Evolutionary conservation across 2,888 invertebrate species (phyloP).

Genomic region (Buathra laborator): DNA sequence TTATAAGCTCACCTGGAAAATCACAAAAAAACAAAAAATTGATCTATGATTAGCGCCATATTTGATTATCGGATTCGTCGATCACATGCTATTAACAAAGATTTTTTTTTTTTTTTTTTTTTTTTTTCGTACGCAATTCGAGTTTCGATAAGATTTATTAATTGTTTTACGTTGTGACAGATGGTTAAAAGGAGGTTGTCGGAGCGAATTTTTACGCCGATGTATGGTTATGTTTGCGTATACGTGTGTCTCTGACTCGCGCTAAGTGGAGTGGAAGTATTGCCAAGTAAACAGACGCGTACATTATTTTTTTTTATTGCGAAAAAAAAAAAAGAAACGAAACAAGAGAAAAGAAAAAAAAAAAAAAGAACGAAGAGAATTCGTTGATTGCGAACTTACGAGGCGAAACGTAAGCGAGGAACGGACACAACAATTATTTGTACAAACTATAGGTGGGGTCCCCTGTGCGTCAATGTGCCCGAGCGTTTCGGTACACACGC

Average conservation of each 20-base stretch:
- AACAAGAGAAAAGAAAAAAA: conserved; percentile 21
- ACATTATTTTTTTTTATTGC: conserved; percentile 39
- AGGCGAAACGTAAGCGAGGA: conserved; percentile 44
- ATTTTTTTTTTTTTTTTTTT: not conserved
- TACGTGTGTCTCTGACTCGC: conserved; percentile 28
- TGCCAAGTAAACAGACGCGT: conserved; percentile 53
- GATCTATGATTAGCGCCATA: conserved; percentile 13
- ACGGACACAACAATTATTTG: conserved; percentile 78
- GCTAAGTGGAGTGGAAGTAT: conserved; percentile 56
- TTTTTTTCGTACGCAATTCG: not conserved
- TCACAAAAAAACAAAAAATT: conserved; percentile 30
- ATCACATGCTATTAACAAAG: not conserved
- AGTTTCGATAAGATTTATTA: not conserved
- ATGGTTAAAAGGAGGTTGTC: not conserved
- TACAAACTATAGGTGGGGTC: conserved; percentile 79
- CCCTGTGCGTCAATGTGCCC: conserved; percentile 76
- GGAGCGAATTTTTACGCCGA: not conserved
- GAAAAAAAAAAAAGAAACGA: not conserved
- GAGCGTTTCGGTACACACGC: conserved; percentile 71
- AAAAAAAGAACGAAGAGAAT: conserved; percentile 42
- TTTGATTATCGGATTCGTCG: not conserved
- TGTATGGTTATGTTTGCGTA: conserved; percentile 19
- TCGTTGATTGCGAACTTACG: conserved; percentile 52
- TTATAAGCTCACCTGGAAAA: conserved; percentile 72
- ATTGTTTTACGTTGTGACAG: not conserved